A percentile compares a stretch with the other conserved stretches of the same genome.
phyloP scores from a whole-genome alignment of 53 echinoderm and acorn worm species.

The Luidia sarsii region DNA sequence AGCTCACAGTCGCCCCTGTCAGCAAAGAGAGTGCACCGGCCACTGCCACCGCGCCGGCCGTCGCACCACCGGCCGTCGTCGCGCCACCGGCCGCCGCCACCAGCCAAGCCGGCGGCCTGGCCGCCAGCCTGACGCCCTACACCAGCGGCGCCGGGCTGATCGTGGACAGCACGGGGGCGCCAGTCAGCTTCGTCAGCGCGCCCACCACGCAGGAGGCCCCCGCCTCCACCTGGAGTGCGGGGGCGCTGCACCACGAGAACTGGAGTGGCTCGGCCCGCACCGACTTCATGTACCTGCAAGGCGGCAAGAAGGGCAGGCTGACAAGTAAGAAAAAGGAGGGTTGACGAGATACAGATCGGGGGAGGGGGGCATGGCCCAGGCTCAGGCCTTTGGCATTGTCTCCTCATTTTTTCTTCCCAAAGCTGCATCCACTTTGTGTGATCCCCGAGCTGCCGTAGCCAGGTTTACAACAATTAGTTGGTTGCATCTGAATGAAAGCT shows the following conservation, averaged over 20 bases:
- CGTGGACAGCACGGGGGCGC: constrained; percentile 31
- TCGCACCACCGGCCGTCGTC: no score
- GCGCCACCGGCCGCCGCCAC: no score
- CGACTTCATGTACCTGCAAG: constrained; percentile 63
- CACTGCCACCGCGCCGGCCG: not conserved
- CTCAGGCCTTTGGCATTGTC: no score
- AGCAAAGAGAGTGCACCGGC: not conserved
- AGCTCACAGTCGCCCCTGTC: not conserved
- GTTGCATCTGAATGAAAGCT: no score
- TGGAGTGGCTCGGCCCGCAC: constrained; percentile 73
- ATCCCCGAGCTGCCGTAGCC: no score
- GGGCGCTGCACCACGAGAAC: constrained; percentile 56
- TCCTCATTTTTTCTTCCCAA: no score
- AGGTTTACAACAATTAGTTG: no score
- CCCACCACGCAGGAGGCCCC: not conserved
- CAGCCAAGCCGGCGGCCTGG: constrained; percentile 5
- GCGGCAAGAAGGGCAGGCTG: constrained; percentile 41
- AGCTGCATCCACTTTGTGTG: no score
- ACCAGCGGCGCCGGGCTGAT: constrained; percentile 36
- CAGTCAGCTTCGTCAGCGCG: constrained; percentile 39
- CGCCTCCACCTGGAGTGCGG: constrained; percentile 1
- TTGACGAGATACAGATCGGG: no score
- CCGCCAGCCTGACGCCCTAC: constrained; percentile 16
- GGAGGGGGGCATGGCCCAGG: no score
- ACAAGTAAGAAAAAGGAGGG: constrained; percentile 48